Base-by-base conservation (phyloP, 1,140 invertebrate genomes). In the Arion vulgaris region DNA sequence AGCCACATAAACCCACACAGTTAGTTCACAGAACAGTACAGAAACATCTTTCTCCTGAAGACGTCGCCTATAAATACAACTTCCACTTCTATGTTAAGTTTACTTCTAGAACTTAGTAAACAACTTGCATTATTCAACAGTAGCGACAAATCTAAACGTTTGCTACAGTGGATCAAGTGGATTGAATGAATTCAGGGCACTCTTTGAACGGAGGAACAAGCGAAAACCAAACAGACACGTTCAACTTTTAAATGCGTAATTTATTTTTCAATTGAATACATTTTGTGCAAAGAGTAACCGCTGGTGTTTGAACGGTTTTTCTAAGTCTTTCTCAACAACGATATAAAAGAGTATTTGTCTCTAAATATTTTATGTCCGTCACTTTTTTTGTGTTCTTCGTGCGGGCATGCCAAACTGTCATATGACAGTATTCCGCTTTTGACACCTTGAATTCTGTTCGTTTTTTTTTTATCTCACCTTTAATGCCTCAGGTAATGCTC, bases 121-220 rank as follows among this genome's bases (percentile, higher is more conserved):
- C n/a, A n/a, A n/a, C n/a, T n/a, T n/a, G n/a, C n/a, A 72, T 66
- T 32, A 62, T 69, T 28, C 38, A 38, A 45, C 23, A 62, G 76
- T 15, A 28, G 23, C 17, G 53, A 53, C 53, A 38, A 75, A 34
- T 45, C 34, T 57, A n/a, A 19, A 11, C 53, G 9, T 38, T 39
- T 45, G 74, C 23, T 45, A 51, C 38, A 5, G 9, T 36, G 17
- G 69, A 38, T 38, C 7, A 32, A 72, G 69, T 41, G 69, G 17
- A 4, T 36, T 72, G 2, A 32, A 72, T 32, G 28, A 41, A 41
- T 15, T 19, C 71, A 80, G 49, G 32, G 39, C 38, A 68, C 5
- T 9, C 39, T 68, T 71, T 28, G 34, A 71, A n/a, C 13, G 45
- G 17, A 69, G 5, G 62, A 17, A 49, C 45, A 49, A 49, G 39